Base-by-base conservation (phyloP, 2,797 vertebrate species). In the Phalanger gymnotis region DNA sequence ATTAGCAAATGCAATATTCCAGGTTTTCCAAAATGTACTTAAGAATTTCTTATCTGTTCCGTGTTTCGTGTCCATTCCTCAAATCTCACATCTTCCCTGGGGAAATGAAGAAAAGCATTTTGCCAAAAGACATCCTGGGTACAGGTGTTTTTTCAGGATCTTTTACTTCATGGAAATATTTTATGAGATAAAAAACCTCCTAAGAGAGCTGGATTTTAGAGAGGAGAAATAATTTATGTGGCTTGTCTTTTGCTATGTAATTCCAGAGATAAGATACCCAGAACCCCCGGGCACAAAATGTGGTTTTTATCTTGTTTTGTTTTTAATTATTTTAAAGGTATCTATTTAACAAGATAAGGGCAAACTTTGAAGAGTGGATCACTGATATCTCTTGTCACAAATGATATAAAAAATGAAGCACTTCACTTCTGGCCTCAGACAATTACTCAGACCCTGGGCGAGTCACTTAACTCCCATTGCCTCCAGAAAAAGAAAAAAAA, bases 171-270 rank as follows among this genome's bases (percentile, higher is more conserved):
- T 98, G 97, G 97, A 98, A 98, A 98, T 98, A 98, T 98, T 98
- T 98, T 98, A 98, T 98, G 98, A 98, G 97, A 54, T 90, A 92
- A 66, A 90, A 92, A 98, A 0, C 98, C 98, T 81, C 47, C 66
- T 97, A 97, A 98, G 98, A 98, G 96, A 93, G 98, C 98, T 98
- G 98, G 98, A 98, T 98, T 98, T 98, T 98, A 98, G 96, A 98
- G 97, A 98, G 98, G 52, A 98, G 52, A 98, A 98, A 97, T 98
- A 98, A 98, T 98, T 98, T 98, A 98, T 98, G 98, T 98, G 98
- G 98, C 98, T 98, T 95, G 95, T 98, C 97, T 98, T 98, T 98
- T 98, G 98, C 98, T 98, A 98, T 98, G 98, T 98, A 98, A 98
- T 98, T 98, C 98, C 98, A 98, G 97, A 98, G 96, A 92, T 97